These are phyloP conservation scores for Tuta absoluta DNA, from an alignment of 2,888 invertebrate genomes.

Conservation along the genomic window DNA sequence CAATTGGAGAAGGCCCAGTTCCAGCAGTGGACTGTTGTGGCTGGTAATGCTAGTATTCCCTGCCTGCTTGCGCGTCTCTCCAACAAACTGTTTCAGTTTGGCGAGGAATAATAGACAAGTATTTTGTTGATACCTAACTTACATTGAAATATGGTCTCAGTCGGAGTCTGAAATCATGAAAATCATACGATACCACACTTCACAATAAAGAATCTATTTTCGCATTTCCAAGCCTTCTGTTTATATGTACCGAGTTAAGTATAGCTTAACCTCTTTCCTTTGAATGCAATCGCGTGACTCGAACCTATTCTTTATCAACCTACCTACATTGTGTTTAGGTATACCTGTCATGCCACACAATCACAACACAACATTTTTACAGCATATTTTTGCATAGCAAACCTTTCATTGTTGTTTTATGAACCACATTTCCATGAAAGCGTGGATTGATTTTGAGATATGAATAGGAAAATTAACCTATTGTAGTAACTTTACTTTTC, in stretches of 20 bases:
- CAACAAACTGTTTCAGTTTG: too few species aligned
- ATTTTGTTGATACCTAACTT: too few species aligned
- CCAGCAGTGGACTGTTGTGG: too few species aligned
- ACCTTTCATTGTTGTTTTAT: conserved; percentile 7
- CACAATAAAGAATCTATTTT: neutral
- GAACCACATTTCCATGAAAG: conserved; percentile 14
- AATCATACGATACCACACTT: neutral
- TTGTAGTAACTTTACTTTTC: neutral
- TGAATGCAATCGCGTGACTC: conserved; percentile 24
- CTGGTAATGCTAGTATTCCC: too few species aligned
- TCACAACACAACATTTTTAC: conserved; percentile 8
- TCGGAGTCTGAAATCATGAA: too few species aligned
- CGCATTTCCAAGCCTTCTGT: neutral
- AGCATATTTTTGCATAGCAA: conserved; percentile 15
- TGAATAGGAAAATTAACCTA: neutral
- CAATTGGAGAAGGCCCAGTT: too few species aligned
- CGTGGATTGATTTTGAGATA: neutral
- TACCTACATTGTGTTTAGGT: conserved; percentile 10
- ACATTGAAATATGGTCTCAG: too few species aligned
- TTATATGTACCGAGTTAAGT: conserved; percentile 4
- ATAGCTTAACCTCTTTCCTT: conserved; percentile 1
- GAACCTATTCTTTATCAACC: conserved; percentile 15
- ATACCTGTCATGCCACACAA: neutral
- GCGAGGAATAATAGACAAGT: too few species aligned
- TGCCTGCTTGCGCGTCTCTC: too few species aligned